These are phyloP conservation scores for Sciurus vulgaris DNA, from an alignment of 2,797 vertebrate genomes.

Conservation along the genomic window DNA sequence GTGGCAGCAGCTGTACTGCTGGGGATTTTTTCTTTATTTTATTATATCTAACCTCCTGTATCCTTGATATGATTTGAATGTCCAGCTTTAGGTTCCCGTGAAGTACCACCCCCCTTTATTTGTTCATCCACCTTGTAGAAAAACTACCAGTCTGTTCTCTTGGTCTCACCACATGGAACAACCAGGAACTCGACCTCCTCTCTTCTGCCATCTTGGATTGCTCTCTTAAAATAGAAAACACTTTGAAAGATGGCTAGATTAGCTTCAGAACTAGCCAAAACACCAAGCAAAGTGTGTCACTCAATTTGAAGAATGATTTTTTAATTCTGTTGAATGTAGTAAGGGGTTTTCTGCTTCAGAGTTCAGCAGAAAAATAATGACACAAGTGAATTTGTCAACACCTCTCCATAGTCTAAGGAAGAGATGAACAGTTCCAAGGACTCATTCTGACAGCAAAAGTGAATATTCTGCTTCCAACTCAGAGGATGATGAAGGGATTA, in stretches of 20 bases:
- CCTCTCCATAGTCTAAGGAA: conserved; percentile 93
- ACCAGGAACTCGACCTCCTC: no score
- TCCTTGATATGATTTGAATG: no score
- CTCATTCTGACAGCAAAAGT: conserved; percentile 94
- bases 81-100: no score
- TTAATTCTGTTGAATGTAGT: conserved; percentile 87
- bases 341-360: conserved; percentile 87
- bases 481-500: conserved; percentile 86
- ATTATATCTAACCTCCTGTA: no score
- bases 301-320: conserved; percentile 78
- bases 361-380: conserved; percentile 89
- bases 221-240: background rate
- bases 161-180: no score
- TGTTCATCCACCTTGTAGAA: no score
- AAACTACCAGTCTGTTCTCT: no score
- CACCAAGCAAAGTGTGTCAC: conserved; percentile 90
- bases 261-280: conserved; percentile 94
- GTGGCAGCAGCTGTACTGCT: no score
- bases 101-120: no score
- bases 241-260: background rate
- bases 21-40: no score
- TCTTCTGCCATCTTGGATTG: no score
- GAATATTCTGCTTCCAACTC: conserved; percentile 95
- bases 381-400: conserved; percentile 92
- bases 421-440: conserved; percentile 91